These are phyloP conservation scores for Rhinoderma darwinii DNA, from an alignment of 2,113 vertebrate genomes.

Conservation along the genomic window DNA sequence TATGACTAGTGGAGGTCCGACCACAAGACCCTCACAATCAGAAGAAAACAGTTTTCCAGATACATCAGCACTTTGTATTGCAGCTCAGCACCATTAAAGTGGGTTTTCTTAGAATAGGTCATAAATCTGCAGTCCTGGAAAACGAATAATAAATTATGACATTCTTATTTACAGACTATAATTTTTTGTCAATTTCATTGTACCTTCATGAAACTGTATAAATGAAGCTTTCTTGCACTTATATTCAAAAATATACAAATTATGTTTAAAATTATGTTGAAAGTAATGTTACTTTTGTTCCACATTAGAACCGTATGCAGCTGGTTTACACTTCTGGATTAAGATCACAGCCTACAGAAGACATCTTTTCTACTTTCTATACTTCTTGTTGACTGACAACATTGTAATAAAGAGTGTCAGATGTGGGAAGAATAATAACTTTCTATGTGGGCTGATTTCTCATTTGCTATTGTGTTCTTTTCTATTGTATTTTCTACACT, in stretches of 20 bases:
- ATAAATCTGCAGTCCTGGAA: neutral
- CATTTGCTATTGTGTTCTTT: slow-evolving; percentile 21
- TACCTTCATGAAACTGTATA: neutral
- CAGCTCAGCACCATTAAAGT: too few relatives aligned
- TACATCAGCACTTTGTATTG: too few relatives aligned
- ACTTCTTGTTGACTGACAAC: slow-evolving; percentile 38
- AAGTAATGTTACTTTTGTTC: neutral
- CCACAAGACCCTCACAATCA: too few relatives aligned
- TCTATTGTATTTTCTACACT: neutral
- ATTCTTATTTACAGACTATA: neutral
- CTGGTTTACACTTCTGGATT: neutral
- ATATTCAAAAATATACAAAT: neutral
- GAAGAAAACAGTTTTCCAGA: too few relatives aligned
- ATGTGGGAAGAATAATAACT: slow-evolving; percentile 23
- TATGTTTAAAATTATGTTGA: neutral
- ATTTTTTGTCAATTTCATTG: neutral
- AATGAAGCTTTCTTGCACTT: neutral
- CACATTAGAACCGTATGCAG: neutral
- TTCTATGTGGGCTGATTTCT: slow-evolving; percentile 47
- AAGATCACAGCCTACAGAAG: slow-evolving; percentile 1
- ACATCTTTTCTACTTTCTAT: neutral
- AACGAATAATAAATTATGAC: neutral
- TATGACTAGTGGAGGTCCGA: too few relatives aligned
- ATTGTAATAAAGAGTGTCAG: slow-evolving; percentile 46
- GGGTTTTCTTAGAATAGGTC: too few relatives aligned